These are phyloP conservation scores for Mus pahari DNA, from an alignment of 2,113 vertebrate genomes.

Conservation along the genomic window DNA sequence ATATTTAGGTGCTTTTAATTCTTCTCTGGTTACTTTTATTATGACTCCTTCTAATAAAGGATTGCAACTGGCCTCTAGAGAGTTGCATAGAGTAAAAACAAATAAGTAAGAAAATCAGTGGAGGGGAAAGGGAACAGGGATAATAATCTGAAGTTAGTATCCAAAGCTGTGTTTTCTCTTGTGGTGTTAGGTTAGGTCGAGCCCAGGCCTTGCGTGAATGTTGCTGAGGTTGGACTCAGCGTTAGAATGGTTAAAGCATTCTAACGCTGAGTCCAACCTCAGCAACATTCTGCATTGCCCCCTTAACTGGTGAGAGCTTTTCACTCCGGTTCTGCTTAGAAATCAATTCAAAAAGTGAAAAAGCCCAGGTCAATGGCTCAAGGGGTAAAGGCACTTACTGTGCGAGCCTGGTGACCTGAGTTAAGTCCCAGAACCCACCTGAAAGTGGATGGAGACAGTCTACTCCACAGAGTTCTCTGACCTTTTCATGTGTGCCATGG, in stretches of 20 bases:
- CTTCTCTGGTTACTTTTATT: neutral
- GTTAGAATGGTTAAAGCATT: too few species aligned
- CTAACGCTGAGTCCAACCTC: neutral
- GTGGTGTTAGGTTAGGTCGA: neutral
- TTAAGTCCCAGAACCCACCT: neutral
- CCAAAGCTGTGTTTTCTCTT: neutral
- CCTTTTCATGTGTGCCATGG: neutral
- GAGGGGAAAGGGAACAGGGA: neutral
- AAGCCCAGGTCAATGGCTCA: neutral
- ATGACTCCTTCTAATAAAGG: neutral
- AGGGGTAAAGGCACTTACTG: neutral
- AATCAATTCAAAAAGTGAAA: neutral
- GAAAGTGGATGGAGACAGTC: neutral
- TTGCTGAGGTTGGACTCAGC: too few species aligned
- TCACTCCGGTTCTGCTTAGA: neutral
- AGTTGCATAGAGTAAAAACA: neutral
- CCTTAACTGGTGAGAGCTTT: neutral
- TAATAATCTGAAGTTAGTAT: neutral
- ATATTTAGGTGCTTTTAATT: slow-evolving; percentile 2
- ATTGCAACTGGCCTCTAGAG: neutral
- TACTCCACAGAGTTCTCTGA: neutral
- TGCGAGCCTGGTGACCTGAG: neutral
- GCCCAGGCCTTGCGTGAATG: too few species aligned
- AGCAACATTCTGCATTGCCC: neutral
- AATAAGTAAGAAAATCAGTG: neutral